Percentiles rank a stretch among this genome's conserved stretches.
Evolutionary conservation across 1,140 invertebrate species (phyloP).

Genomic region (Archivesica marissinica): DNA sequence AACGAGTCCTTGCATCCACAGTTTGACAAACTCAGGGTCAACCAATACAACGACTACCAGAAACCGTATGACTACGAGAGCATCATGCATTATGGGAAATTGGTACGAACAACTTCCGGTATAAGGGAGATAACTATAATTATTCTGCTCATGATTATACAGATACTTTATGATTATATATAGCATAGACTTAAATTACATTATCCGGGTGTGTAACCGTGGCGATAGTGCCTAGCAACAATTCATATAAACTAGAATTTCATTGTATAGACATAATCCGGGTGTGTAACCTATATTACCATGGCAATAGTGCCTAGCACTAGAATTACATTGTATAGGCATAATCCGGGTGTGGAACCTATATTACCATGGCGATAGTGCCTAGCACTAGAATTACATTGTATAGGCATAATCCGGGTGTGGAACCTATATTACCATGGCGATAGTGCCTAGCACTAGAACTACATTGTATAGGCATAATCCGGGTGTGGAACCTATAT

Average conservation of each 20-base stretch:
- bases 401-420: too few species aligned
- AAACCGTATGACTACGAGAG: slow-evolving; percentile 85
- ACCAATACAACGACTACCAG: slow-evolving; percentile 82
- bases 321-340: too few species aligned
- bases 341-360: too few species aligned
- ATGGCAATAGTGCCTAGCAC: too few species aligned
- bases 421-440: too few species aligned
- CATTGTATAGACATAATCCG: not conserved
- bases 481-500: too few species aligned
- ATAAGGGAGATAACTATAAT: not conserved
- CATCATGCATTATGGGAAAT: slow-evolving; percentile 80
- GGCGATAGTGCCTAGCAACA: not conserved
- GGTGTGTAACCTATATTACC: not conserved
- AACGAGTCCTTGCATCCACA: slow-evolving; percentile 82
- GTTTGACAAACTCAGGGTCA: slow-evolving; percentile 83
- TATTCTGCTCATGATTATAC: not conserved
- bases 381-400: too few species aligned
- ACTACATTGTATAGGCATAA: too few species aligned
- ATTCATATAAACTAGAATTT: not conserved
- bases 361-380: too few species aligned
- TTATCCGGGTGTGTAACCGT: not conserved
- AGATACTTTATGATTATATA: not conserved
- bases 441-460: too few species aligned
- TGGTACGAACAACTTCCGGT: slow-evolving; percentile 35
- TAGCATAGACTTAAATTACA: not conserved